Base-by-base conservation (phyloP, 2,888 invertebrate genomes). In the Agriotes lineatus region DNA sequence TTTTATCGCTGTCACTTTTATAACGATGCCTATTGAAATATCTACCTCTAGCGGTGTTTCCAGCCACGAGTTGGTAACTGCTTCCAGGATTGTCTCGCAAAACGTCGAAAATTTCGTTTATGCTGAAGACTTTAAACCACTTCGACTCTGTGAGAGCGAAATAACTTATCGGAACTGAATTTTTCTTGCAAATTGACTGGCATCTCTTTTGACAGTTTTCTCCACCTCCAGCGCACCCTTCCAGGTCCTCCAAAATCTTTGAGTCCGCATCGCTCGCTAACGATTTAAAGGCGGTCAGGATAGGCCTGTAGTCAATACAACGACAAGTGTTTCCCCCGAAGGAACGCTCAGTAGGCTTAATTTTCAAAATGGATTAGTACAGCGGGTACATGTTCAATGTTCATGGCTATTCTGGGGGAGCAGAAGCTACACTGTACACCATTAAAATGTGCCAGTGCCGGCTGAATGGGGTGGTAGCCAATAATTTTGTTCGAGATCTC, bases 381-480 rank as follows among this genome's bases (percentile, higher is more conserved):
- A n/a, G n/a, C n/a, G n/a, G n/a, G n/a, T n/a, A 25, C 7, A 25
- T 25, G 25, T n/a, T n/a, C n/a, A 25, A 92, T 91, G 76, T 88
- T 89, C 92, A 92, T 92, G 39, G 93, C 88, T 89, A 92, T 25
- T 7, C 92, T 93, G 0, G 93, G 89, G 18, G 90, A 89, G 78
- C 93, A 93, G 78, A 87, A 90, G 0, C 91, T 91, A 76, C 92
- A 92, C 78, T 92, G 91, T 0, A 88, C 86, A 0, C 91, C 91
- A 76, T 90, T 88, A 75, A 87, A 84, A 16, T 87, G 82, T 0
- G 89, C 89, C 16, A 92, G 80, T 25, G 7, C 3, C 0, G 85
- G 82, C 77, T 91, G 91, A n/a, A 93, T 83, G 0, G 85, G 83
- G 75, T 92, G 89, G 77, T 91, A 91, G 0, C 91, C 90, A 1